A percentile compares a stretch with the other conserved stretches of the same genome.
Conservation (phyloP, 2,113 vertebrate genomes). For the Riparia riparia region DNA sequence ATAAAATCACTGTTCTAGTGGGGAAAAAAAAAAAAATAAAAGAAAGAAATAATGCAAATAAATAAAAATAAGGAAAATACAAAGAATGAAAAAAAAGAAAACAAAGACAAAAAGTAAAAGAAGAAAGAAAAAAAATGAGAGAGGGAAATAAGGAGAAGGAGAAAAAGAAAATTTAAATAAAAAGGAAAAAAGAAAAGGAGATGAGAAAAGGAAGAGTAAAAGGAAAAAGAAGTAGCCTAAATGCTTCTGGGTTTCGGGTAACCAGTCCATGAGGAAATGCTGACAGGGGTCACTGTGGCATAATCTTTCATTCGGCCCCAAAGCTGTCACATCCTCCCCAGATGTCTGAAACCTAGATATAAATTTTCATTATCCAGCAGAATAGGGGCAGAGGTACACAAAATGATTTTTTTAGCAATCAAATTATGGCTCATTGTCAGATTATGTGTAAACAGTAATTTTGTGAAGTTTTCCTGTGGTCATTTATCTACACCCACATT, state of each 20-base stretch:
- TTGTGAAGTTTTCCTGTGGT: slow-evolving; percentile 86
- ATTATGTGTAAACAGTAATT: slow-evolving; percentile 87
- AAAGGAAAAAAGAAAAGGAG: fast-evolving
- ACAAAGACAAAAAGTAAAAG: fast-evolving
- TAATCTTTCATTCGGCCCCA: slow-evolving; percentile 90
- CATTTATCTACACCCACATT: slow-evolving; percentile 82
- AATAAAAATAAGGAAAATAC: neutral
- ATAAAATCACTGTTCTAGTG: slow-evolving; percentile 74
- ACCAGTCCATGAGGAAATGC: slow-evolving; percentile 83
- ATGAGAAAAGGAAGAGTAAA: too few relatives aligned
- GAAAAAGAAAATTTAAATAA: fast-evolving
- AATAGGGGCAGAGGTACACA: slow-evolving; percentile 88
- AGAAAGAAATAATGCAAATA: too few relatives aligned
- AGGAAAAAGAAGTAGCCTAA: slow-evolving; percentile 66
- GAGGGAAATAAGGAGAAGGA: fast-evolving
- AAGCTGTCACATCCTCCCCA: slow-evolving; percentile 88
- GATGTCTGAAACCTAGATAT: slow-evolving; percentile 87
- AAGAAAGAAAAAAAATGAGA: fast-evolving
- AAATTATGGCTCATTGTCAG: slow-evolving; percentile 86
- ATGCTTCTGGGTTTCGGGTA: slow-evolving; percentile 84
- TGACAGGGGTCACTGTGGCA: slow-evolving; percentile 89
- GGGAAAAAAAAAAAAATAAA: fast-evolving
- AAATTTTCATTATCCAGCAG: slow-evolving; percentile 89
- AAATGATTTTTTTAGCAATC: slow-evolving; percentile 90
- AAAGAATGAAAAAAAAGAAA: neutral